phyloP scores from a whole-genome alignment of 2,797 vertebrate species.

The Cygnus olor region DNA sequence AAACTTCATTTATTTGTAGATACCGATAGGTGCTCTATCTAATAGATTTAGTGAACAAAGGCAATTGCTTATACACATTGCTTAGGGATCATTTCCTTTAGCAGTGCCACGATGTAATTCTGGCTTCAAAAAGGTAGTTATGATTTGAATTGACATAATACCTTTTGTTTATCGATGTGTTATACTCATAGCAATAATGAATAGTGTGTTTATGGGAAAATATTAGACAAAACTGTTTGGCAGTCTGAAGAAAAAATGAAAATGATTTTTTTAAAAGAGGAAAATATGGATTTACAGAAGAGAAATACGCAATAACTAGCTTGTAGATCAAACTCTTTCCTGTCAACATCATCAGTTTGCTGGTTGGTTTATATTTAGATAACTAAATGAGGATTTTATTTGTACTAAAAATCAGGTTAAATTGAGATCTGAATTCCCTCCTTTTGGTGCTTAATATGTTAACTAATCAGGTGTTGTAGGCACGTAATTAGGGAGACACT shows the following conservation, averaged over 20 bases:
- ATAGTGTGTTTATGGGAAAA: background rate
- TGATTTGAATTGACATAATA: background rate
- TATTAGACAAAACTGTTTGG: background rate
- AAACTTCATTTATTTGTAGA: constrained; percentile 10
- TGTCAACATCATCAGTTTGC: background rate
- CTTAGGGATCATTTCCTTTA: constrained; percentile 1
- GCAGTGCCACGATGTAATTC: background rate
- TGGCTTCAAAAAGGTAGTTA: background rate
- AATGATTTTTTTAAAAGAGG: background rate
- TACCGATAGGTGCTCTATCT: background rate
- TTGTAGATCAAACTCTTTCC: background rate
- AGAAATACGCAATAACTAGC: background rate
- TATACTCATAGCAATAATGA: background rate
- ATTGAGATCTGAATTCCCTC: background rate
- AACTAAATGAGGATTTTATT: background rate
- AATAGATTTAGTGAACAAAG: background rate
- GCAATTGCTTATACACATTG: background rate
- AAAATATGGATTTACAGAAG: background rate
- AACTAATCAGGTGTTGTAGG: background rate
- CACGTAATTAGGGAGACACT: background rate
- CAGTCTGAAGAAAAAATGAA: background rate
- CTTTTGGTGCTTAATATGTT: background rate
- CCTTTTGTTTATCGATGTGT: background rate
- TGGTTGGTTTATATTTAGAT: background rate
- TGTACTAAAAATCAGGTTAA: background rate